A percentile compares a stretch with the other conserved stretches of the same genome.
Conservation (phyloP, 2,797 vertebrate genomes). For the Diplodus sargus region DNA sequence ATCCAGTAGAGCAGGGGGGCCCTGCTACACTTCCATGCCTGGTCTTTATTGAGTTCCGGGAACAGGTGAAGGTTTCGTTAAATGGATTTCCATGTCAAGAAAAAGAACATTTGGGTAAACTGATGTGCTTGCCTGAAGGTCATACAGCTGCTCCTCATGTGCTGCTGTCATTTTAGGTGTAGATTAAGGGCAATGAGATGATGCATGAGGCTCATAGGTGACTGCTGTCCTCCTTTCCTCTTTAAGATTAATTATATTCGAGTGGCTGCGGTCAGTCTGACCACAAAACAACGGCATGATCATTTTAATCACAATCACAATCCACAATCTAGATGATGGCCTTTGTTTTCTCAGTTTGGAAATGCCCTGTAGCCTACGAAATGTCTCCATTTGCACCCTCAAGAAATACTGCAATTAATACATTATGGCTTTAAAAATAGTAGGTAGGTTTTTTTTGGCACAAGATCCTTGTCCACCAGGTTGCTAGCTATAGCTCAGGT, state of each 20-base stretch:
- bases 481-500: too few relatives aligned
- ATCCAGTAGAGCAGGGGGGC: slow-evolving; percentile 46
- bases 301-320: too few relatives aligned
- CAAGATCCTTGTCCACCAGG: too few relatives aligned
- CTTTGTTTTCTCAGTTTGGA: too few relatives aligned
- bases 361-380: too few relatives aligned
- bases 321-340: too few relatives aligned
- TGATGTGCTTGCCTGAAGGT: slow-evolving; percentile 34
- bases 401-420: too few relatives aligned
- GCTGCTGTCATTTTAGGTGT: slow-evolving; percentile 27
- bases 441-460: too few relatives aligned
- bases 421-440: too few relatives aligned
- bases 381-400: too few relatives aligned
- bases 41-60: slow-evolving; percentile 55
- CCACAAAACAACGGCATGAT: too few relatives aligned
- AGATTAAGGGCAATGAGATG: slow-evolving; percentile 32
- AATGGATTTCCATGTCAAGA: slow-evolving; percentile 37
- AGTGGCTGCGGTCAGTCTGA: too few relatives aligned
- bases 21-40: slow-evolving; percentile 51
- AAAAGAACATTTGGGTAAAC: slow-evolving; percentile 45
- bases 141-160: slow-evolving; percentile 24
- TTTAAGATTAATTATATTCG: slow-evolving; percentile 27
- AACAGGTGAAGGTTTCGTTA: slow-evolving; percentile 56
- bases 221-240: slow-evolving; percentile 4
- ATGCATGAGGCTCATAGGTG: slow-evolving; percentile 29